phyloP scores from a whole-genome alignment of 2,797 vertebrate species.

The Diglossa cyanea region DNA sequence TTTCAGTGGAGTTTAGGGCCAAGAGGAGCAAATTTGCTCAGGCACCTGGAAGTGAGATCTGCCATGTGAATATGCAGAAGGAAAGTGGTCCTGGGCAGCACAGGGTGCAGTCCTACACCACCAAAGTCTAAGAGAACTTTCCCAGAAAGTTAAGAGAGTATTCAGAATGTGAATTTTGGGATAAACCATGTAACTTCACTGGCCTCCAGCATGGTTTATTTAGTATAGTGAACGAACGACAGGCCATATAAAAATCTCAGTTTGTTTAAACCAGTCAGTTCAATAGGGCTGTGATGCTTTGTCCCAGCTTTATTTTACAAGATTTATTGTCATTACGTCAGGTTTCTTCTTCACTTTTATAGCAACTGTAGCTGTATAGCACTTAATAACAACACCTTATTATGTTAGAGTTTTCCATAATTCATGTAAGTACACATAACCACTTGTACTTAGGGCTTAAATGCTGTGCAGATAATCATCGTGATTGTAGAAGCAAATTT shows the following conservation, averaged over 20 bases:
- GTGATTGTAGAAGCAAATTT: not conserved
- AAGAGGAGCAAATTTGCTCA: not conserved
- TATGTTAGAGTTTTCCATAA: constrained; percentile 7
- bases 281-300: not conserved
- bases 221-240: not conserved
- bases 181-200: not conserved
- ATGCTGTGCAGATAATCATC: not conserved
- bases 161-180: not conserved
- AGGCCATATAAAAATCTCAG: not conserved
- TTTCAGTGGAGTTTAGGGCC: not conserved
- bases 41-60: not conserved
- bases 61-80: not conserved
- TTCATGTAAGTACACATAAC: not conserved
- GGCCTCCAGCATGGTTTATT: not conserved
- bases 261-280: not conserved
- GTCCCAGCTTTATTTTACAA: not conserved
- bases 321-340: not conserved
- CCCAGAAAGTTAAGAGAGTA: not conserved
- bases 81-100: not conserved
- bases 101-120: not conserved
- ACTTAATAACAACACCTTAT: not conserved
- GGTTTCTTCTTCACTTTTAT: not conserved
- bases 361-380: not conserved
- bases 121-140: not conserved
- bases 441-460: not conserved